Base-by-base conservation (phyloP, 2,888 invertebrate genomes). In the Hemithea aestivaria region DNA sequence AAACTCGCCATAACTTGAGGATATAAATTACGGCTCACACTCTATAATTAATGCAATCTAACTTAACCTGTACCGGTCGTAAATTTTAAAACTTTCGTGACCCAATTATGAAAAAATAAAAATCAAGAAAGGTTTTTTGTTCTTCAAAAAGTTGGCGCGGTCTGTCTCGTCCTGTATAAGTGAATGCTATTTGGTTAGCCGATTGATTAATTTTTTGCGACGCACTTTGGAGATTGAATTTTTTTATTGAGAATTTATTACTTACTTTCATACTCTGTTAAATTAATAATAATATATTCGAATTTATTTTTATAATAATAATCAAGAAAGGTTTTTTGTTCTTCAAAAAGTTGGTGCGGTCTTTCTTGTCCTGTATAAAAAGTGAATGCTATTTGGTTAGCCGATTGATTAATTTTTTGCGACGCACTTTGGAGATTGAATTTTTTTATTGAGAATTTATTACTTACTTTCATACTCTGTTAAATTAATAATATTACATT, bases 91-190 rank as follows among this genome's bases (percentile, higher is more conserved):
- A 46, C 41, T 45, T 46, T 12, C 10, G 22, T 45, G 55, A 55
- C 49, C 53, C 49, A 53, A 48, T 53, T 55, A 51, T 25, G 41
- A 30, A 30, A 34, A 40, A 51, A 49, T 43, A 45, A 42, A 52
- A 42, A 40, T 35, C 32, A 35, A 25, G 25, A 20, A 28, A 40
- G 31, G 30, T 40, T 48, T 45, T 38, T 41, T 33, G 20, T 29
- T 32, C 36, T 10, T 10, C 23, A 9, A 26, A 37, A 50, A 34
- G 30, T 43, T 44, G 10, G 30, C 24, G 28, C 10, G 21, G 29
- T 10, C 10, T 28, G 26, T 32, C 41, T 21, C 25, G 32, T 12
- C 32, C 33, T 33, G 22, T 35, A 38, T 35, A 31, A 26, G 16
- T 16, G 5, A 44, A 42, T 42, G 29, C 36, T 45, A 34, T 40